Evolutionary conservation across 2,888 invertebrate species (phyloP).

Genomic region (Subacronicta megacephala): DNA sequence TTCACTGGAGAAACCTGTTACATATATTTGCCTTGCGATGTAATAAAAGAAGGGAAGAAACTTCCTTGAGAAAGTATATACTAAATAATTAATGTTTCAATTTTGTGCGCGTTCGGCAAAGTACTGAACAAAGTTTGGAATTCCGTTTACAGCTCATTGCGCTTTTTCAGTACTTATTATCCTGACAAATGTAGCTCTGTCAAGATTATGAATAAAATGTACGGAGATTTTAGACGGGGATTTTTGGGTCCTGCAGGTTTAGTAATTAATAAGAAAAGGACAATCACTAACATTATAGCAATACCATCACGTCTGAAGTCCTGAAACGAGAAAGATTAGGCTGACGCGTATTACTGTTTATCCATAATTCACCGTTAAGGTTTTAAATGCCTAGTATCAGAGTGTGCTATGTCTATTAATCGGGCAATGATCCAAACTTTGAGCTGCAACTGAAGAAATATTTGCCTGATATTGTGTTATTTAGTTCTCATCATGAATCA

Average conservation of each 20-base stretch:
- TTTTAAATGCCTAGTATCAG: no score
- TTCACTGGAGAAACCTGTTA: neutral
- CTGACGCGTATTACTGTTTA: no score
- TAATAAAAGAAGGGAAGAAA: conserved; percentile 1
- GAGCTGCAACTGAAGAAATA: no score
- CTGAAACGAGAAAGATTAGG: neutral
- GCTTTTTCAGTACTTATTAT: conserved; percentile 26
- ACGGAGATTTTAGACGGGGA: neutral
- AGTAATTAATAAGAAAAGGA: no score
- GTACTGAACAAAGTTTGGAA: conserved; percentile 45
- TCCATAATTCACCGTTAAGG: no score
- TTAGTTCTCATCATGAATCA: no score
- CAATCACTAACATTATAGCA: neutral
- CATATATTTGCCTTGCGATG: neutral
- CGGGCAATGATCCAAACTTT: no score
- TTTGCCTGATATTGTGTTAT: no score
- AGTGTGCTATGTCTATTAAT: no score
- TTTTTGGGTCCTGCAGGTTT: no score
- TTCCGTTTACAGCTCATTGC: conserved; percentile 38
- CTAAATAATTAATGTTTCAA: conserved; percentile 58
- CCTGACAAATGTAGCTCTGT: conserved; percentile 31
- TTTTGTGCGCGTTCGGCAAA: conserved; percentile 32
- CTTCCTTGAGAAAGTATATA: conserved; percentile 12
- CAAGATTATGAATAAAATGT: conserved; percentile 4
- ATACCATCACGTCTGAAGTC: no score